phyloP scores from a whole-genome alignment of 2,888 invertebrate species.

The Parasteatoda lunata region DNA sequence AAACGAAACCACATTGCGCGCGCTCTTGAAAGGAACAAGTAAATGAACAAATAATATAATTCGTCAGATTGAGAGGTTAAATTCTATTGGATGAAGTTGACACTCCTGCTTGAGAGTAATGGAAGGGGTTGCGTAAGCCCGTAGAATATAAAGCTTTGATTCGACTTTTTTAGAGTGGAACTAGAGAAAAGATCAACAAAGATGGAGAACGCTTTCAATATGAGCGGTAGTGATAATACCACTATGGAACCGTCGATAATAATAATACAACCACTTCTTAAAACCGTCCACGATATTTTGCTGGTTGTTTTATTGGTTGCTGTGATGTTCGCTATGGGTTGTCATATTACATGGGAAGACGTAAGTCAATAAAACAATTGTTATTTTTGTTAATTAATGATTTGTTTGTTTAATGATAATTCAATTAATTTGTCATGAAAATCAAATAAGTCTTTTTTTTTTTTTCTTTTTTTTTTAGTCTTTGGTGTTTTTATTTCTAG shows the following conservation, averaged over 20 bases:
- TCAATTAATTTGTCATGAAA: too few relatives aligned
- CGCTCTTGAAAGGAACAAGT: background rate
- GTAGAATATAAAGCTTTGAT: background rate
- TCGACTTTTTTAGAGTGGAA: background rate
- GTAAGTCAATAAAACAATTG: constrained; percentile 21
- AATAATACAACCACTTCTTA: constrained; percentile 42
- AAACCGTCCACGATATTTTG: constrained; percentile 56
- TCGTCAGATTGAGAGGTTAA: background rate
- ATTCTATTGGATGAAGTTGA: constrained; percentile 2
- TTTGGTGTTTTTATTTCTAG: too few relatives aligned
- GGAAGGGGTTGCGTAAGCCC: constrained; percentile 29
- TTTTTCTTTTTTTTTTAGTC: too few relatives aligned
- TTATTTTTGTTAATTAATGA: too few relatives aligned
- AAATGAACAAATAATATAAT: background rate
- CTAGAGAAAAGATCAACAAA: constrained; percentile 1
- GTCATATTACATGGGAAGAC: constrained; percentile 65
- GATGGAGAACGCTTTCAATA: constrained; percentile 30
- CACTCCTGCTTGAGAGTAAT: background rate
- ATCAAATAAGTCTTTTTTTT: too few relatives aligned
- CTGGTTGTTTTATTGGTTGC: constrained; percentile 61
- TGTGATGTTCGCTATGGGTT: constrained; percentile 69
- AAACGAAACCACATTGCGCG: background rate
- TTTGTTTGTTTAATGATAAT: too few relatives aligned
- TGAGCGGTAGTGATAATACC: constrained; percentile 20
- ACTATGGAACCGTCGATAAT: background rate